Conservation (phyloP, 2,113 vertebrate genomes). For the Propithecus coquereli region DNA sequence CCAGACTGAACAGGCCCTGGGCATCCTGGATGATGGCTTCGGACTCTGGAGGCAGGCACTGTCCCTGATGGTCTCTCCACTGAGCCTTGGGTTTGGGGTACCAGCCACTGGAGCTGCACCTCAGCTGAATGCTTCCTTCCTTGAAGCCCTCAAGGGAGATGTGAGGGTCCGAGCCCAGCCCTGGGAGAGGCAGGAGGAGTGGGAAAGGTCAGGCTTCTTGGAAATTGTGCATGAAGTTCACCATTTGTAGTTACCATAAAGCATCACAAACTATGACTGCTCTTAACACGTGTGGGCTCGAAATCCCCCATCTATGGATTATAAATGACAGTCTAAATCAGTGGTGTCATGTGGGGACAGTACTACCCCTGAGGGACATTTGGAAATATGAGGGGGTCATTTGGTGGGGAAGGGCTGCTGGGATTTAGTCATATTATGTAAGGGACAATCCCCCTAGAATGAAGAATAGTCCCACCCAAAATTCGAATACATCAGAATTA, state of each 20-base stretch:
- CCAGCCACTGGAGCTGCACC: slow-evolving; percentile 69
- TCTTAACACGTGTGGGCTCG: not conserved
- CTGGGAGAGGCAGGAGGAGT: slow-evolving; percentile 25
- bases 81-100: slow-evolving; percentile 64
- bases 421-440: not conserved
- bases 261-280: not conserved
- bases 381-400: not conserved
- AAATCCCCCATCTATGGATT: too few species aligned
- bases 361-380: not conserved
- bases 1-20: slow-evolving; percentile 60
- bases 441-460: not conserved
- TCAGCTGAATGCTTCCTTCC: slow-evolving; percentile 59
- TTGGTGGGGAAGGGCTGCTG: not conserved
- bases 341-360: not conserved
- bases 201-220: not conserved
- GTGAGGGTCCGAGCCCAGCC: slow-evolving; percentile 61
- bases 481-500: not conserved
- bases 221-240: not conserved
- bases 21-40: slow-evolving; percentile 51
- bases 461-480: not conserved
- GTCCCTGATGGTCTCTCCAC: slow-evolving; percentile 61
- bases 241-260: not conserved
- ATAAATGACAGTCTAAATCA: not conserved
- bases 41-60: slow-evolving; percentile 35
- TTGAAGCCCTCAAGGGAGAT: slow-evolving; percentile 65